A percentile compares a stretch with the other conserved stretches of the same genome.
Evolutionary conservation across 1,140 invertebrate species (phyloP).

Genomic region (Holotrichia oblita): DNA sequence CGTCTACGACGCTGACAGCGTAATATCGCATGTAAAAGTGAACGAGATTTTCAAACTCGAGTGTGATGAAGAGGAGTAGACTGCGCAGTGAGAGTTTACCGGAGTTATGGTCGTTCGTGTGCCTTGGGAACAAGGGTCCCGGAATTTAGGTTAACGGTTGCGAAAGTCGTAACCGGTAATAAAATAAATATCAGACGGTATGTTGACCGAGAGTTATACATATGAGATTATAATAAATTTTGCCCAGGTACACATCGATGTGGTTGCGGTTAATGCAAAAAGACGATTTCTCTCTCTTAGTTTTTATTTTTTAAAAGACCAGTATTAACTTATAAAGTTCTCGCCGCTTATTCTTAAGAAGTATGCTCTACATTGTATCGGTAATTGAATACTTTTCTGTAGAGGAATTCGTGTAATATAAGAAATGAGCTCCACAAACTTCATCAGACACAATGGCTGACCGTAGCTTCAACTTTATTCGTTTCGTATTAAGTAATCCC

Average conservation of each 20-base stretch:
- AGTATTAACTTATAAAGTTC: too few relatives aligned
- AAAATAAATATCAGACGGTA: constrained; percentile 32
- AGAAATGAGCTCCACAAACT: background rate
- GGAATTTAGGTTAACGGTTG: constrained; percentile 33
- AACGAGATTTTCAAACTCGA: constrained; percentile 8
- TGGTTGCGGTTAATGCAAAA: too few relatives aligned
- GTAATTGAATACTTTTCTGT: too few relatives aligned
- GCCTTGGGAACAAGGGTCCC: constrained; percentile 25
- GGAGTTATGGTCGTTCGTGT: background rate
- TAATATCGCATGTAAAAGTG: constrained; percentile 13
- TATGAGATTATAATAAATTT: constrained; percentile 30
- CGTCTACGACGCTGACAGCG: background rate
- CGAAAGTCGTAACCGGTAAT: constrained; percentile 29
- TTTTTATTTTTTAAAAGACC: too few relatives aligned
- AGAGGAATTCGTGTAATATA: too few relatives aligned
- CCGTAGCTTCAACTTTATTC: background rate
- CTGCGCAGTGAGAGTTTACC: background rate
- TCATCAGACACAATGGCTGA: background rate
- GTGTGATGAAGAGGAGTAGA: constrained; percentile 5
- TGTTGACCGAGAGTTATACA: constrained; percentile 33
- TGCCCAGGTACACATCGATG: constrained; percentile 17
- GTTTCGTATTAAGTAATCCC: background rate
- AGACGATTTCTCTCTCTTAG: too few relatives aligned
- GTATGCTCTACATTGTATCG: too few relatives aligned
- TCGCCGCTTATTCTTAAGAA: too few relatives aligned